phyloP scores from a whole-genome alignment of 2,797 vertebrate genomes.

The Tauraco hartlaubi region DNA sequence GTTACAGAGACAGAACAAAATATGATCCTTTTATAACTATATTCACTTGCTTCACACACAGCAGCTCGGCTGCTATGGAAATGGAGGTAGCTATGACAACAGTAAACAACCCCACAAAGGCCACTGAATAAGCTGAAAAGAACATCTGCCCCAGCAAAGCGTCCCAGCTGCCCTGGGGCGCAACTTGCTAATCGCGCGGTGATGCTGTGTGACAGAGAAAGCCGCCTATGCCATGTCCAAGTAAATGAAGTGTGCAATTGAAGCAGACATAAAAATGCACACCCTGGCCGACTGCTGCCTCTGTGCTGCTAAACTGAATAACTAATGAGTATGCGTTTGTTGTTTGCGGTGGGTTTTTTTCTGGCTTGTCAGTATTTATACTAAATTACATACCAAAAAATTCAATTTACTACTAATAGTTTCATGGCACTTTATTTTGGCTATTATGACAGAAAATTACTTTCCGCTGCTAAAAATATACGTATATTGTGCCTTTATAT shows the following conservation, averaged over 20 bases:
- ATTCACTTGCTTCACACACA: slow-evolving; percentile 82
- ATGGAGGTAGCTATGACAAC: slow-evolving; percentile 83
- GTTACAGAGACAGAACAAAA: slow-evolving; percentile 81
- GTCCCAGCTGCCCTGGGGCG: slow-evolving; percentile 80
- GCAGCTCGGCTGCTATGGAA: slow-evolving; percentile 85
- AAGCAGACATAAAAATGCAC: slow-evolving; percentile 80
- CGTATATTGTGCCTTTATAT: slow-evolving; percentile 46
- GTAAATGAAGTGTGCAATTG: slow-evolving; percentile 83
- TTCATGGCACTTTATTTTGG: slow-evolving; percentile 72
- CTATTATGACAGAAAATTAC: slow-evolving; percentile 73
- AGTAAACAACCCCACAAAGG: slow-evolving; percentile 84
- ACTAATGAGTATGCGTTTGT: slow-evolving; percentile 59
- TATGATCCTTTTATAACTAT: slow-evolving; percentile 87
- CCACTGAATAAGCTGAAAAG: slow-evolving; percentile 84
- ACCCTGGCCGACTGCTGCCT: slow-evolving; percentile 75
- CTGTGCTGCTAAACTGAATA: slow-evolving; percentile 69
- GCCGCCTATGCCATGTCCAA: slow-evolving; percentile 76
- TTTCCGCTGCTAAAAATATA: slow-evolving; percentile 66
- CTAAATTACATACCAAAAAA: slow-evolving; percentile 78
- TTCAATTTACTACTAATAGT: slow-evolving; percentile 76
- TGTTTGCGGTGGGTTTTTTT: background rate
- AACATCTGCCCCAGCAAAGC: slow-evolving; percentile 85
- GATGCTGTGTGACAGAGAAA: slow-evolving; percentile 76
- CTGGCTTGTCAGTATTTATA: slow-evolving; percentile 75
- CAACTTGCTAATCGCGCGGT: slow-evolving; percentile 76